Conservation (phyloP, 2,888 invertebrate genomes). For the Athalia circularis region DNA sequence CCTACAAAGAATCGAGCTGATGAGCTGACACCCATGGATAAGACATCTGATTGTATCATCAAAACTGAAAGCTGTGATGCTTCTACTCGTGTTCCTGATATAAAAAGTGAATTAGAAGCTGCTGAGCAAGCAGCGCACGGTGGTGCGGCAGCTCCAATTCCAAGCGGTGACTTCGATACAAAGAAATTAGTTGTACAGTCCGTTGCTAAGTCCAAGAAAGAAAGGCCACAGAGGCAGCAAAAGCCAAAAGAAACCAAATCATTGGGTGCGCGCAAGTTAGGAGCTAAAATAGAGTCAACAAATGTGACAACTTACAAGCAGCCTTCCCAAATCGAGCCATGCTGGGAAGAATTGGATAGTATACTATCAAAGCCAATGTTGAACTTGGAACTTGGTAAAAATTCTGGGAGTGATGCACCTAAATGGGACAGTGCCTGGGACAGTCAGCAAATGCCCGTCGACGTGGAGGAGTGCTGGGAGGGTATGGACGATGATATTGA, state of each 20-base stretch:
- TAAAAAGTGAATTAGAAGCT: not conserved
- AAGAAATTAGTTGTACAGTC: slow-evolving; percentile 6
- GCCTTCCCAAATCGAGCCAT: slow-evolving; percentile 51
- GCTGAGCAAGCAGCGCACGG: not conserved
- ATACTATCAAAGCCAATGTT: slow-evolving; percentile 46
- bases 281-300: slow-evolving; percentile 51
- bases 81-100: too few relatives aligned
- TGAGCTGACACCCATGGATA: not conserved
- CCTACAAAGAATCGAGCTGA: slow-evolving; percentile 1
- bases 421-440: slow-evolving; percentile 42
- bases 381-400: slow-evolving; percentile 3
- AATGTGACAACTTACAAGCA: slow-evolving; percentile 40
- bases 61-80: too few relatives aligned
- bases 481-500: slow-evolving; percentile 53
- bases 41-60: too few relatives aligned
- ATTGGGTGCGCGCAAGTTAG: slow-evolving; percentile 58
- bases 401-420: not conserved
- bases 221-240: slow-evolving; percentile 50
- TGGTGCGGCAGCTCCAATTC: not conserved
- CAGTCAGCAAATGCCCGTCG: slow-evolving; percentile 18
- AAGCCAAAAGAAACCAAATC: slow-evolving; percentile 52
- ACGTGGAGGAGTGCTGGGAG: slow-evolving; percentile 42
- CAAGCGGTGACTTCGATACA: not conserved
- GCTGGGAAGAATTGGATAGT: slow-evolving; percentile 52
- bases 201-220: slow-evolving; percentile 35